Conservation (phyloP, 2,888 invertebrate species). For the Suillia variegata region DNA sequence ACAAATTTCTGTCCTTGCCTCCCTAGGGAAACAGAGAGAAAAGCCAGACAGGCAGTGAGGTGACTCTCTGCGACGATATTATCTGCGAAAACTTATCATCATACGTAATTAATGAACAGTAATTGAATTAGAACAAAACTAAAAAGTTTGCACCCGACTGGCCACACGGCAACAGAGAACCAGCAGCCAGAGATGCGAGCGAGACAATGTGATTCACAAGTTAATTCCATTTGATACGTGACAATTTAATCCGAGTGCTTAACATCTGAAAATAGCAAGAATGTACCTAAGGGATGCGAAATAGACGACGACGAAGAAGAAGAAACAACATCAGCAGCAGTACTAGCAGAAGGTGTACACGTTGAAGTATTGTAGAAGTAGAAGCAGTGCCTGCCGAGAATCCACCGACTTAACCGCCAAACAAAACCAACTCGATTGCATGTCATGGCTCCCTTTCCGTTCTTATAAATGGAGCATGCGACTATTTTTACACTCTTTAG, state of each 20-base stretch:
- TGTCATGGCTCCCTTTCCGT: too few relatives aligned
- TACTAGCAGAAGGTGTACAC: too few relatives aligned
- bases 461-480: constrained; percentile 19
- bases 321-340: too few relatives aligned
- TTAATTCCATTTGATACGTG: constrained; percentile 30
- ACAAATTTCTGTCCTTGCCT: too few relatives aligned
- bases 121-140: constrained; percentile 29
- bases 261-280: constrained; percentile 11
- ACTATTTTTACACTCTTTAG: constrained; percentile 14
- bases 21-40: too few relatives aligned
- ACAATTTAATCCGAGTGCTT: constrained; percentile 30
- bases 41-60: too few relatives aligned
- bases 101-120: constrained; percentile 28
- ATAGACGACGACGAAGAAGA: neutral
- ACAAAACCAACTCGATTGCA: too few relatives aligned
- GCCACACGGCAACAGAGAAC: neutral
- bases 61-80: too few relatives aligned
- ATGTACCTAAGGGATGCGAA: neutral
- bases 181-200: neutral
- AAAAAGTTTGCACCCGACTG: neutral
- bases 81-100: neutral
- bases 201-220: constrained; percentile 21
- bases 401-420: too few relatives aligned
- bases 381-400: too few relatives aligned
- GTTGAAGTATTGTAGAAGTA: too few relatives aligned